These are phyloP conservation scores for Nothobranchius kuhntae DNA, from an alignment of 2,113 vertebrate species.

Conservation along the genomic window DNA sequence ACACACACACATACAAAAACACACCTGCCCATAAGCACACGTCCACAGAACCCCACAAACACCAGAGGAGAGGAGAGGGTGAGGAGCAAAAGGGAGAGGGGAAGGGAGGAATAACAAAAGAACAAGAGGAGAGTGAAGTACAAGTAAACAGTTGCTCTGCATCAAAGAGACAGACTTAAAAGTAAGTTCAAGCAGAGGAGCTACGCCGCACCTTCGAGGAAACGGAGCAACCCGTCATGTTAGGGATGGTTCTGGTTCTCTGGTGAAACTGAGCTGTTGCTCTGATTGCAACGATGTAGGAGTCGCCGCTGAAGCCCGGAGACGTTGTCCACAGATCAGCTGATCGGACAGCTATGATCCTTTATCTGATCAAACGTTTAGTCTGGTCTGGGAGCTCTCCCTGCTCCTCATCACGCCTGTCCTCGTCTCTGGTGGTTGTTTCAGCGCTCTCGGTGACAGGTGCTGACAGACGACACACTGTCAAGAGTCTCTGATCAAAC, in stretches of 20 bases:
- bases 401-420: slow-evolving; percentile 27
- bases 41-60: slow-evolving; percentile 25
- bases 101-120: slow-evolving; percentile 69
- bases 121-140: slow-evolving; percentile 61
- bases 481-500: slow-evolving; percentile 71
- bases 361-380: slow-evolving; percentile 25
- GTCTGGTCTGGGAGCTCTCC: slow-evolving; percentile 19
- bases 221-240: neutral
- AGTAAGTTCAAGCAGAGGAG: slow-evolving; percentile 13
- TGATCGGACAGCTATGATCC: neutral
- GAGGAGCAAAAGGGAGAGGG: slow-evolving; percentile 41
- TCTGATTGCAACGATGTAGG: neutral
- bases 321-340: too few relatives aligned
- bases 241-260: too few relatives aligned
- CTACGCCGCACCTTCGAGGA: neutral
- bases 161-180: slow-evolving; percentile 51
- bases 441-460: slow-evolving; percentile 48
- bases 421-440: slow-evolving; percentile 64
- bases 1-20: slow-evolving; percentile 40
- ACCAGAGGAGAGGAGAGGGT: slow-evolving; percentile 41
- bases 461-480: slow-evolving; percentile 75
- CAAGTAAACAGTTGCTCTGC: slow-evolving; percentile 71
- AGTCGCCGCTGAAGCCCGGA: neutral
- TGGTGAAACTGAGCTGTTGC: too few relatives aligned
- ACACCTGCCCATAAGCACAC: slow-evolving; percentile 51